Percentiles rank a stretch among this genome's conserved stretches.
Conservation (phyloP, 2,797 vertebrate species). For the Fundulus diaphanus region DNA sequence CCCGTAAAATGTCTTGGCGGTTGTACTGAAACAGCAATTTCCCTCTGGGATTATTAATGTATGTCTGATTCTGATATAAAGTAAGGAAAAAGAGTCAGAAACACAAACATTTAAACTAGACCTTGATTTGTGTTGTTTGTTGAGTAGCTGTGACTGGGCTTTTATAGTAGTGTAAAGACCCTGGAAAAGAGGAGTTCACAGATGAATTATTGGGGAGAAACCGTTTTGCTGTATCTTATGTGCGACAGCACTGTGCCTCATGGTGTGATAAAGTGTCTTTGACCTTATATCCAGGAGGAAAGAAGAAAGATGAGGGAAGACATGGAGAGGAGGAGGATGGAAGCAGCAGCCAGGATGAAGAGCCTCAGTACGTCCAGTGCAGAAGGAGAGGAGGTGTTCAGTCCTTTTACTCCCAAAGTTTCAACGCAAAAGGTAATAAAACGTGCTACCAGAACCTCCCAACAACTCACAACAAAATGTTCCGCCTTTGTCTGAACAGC, state of each 20-base stretch:
- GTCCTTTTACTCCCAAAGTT: slow-evolving; percentile 79
- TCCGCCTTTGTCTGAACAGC: too few species aligned
- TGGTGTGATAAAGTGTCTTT: slow-evolving; percentile 1
- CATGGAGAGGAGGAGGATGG: slow-evolving; percentile 78
- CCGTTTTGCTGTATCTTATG: background rate
- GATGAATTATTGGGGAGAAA: background rate
- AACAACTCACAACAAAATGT: too few species aligned
- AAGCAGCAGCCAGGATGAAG: slow-evolving; percentile 81
- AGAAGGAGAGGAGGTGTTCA: slow-evolving; percentile 76
- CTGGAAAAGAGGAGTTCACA: background rate
- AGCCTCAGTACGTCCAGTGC: slow-evolving; percentile 68
- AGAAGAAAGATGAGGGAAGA: slow-evolving; percentile 81
- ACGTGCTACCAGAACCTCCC: too few species aligned
- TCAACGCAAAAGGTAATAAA: slow-evolving; percentile 82
- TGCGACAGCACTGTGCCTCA: background rate
- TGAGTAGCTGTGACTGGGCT: background rate
- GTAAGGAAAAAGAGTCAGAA: background rate
- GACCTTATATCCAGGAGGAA: slow-evolving; percentile 76
- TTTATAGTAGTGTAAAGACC: background rate
- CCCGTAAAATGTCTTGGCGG: too few species aligned
- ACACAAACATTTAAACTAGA: background rate
- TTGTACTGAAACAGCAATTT: too few species aligned
- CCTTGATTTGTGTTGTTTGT: background rate
- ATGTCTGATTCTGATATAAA: too few species aligned
- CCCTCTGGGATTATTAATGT: too few species aligned